phyloP scores from a whole-genome alignment of 2,113 vertebrate genomes.

The Ammodytes marinus region DNA sequence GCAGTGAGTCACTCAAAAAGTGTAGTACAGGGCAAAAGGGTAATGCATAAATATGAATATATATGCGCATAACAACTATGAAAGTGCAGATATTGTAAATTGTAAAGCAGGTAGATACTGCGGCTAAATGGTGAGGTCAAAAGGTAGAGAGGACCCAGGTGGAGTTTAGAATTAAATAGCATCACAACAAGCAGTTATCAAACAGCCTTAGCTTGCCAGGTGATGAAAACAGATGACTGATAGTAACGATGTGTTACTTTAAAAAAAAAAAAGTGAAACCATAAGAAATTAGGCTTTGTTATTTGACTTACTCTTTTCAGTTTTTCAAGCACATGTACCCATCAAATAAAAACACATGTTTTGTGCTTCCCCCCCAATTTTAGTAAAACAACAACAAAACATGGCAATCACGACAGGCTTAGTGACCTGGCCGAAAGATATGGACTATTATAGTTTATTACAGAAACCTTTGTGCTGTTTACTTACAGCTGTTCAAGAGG shows the following conservation, averaged over 20 bases:
- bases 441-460: too few relatives aligned
- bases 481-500: too few relatives aligned
- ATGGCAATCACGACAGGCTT: too few relatives aligned
- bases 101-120: not conserved
- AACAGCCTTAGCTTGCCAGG: not conserved
- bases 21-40: not conserved
- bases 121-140: not conserved
- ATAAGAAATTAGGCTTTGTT: too few relatives aligned
- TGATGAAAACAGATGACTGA: not conserved
- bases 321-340: too few relatives aligned
- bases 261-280: too few relatives aligned
- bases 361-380: too few relatives aligned
- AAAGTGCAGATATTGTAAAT: not conserved
- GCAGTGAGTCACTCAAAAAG: not conserved
- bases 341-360: too few relatives aligned
- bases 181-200: not conserved
- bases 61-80: not conserved
- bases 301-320: too few relatives aligned
- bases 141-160: not conserved
- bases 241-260: not conserved
- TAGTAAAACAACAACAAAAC: too few relatives aligned
- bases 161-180: constrained; percentile 5
- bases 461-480: too few relatives aligned
- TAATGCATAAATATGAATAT: not conserved
- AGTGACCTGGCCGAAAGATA: too few relatives aligned